phyloP scores from a whole-genome alignment of 2,797 vertebrate species.

The Pseudochaenichthys georgianus region DNA sequence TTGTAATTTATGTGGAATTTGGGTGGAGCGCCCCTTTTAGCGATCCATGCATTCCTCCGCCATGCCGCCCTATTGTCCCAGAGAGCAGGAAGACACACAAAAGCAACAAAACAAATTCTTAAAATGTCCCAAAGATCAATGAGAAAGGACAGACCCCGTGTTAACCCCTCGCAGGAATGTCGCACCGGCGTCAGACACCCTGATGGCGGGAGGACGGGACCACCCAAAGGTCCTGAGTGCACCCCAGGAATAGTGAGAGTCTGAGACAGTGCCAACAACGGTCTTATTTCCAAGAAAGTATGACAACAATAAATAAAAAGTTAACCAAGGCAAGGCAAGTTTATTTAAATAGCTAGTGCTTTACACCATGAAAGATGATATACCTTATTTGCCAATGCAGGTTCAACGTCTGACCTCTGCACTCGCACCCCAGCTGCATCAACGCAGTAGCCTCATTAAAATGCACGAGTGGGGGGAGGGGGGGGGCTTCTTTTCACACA shows the following conservation, averaged over 20 bases:
- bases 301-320: no score
- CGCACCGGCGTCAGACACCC: slow-evolving; percentile 63
- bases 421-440: slow-evolving; percentile 10
- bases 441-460: not conserved
- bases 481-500: not conserved
- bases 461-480: not conserved
- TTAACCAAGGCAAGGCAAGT: no score
- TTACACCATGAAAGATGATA: no score
- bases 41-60: slow-evolving; percentile 48
- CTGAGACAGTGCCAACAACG: not conserved
- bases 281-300: not conserved
- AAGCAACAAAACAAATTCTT: slow-evolving; percentile 71
- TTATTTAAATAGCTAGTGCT: no score
- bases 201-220: slow-evolving; percentile 44
- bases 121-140: slow-evolving; percentile 63
- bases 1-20: slow-evolving; percentile 36
- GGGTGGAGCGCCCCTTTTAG: slow-evolving; percentile 40
- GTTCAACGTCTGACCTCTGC: not conserved
- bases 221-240: slow-evolving; percentile 60
- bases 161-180: slow-evolving; percentile 82
- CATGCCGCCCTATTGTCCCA: slow-evolving; percentile 48
- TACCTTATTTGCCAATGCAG: not conserved
- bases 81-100: slow-evolving; percentile 54
- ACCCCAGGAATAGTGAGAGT: slow-evolving; percentile 18
- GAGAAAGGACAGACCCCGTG: slow-evolving; percentile 69